phyloP scores from a whole-genome alignment of 2,888 invertebrate genomes.

The Perizoma flavofasciatum region DNA sequence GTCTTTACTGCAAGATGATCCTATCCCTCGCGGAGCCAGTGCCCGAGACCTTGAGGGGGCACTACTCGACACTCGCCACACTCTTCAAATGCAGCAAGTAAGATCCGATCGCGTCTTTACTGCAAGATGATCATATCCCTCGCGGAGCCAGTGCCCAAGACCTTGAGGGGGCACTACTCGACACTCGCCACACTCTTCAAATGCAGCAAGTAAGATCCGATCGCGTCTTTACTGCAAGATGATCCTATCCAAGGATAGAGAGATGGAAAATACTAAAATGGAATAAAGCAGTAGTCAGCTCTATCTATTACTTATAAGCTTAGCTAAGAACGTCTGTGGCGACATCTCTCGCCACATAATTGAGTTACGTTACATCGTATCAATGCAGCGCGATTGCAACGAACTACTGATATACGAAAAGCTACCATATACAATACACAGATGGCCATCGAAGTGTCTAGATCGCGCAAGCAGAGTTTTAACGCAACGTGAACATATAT shows the following conservation, averaged over 20 bases:
- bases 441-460: too few relatives aligned
- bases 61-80: slow-evolving; percentile 91
- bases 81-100: slow-evolving; percentile 89
- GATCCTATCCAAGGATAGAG: too few relatives aligned
- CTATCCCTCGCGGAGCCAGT: slow-evolving; percentile 89
- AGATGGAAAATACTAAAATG: too few relatives aligned
- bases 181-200: slow-evolving; percentile 91
- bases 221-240: slow-evolving; percentile 86
- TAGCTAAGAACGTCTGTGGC: too few relatives aligned
- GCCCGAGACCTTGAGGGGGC: slow-evolving; percentile 90
- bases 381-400: too few relatives aligned
- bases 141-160: slow-evolving; percentile 76
- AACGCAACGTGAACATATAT: too few relatives aligned
- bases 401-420: too few relatives aligned
- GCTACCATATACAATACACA: too few relatives aligned
- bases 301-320: slow-evolving; percentile 57
- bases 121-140: slow-evolving; percentile 72
- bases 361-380: too few relatives aligned
- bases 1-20: slow-evolving; percentile 93
- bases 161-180: slow-evolving; percentile 74
- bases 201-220: slow-evolving; percentile 88
- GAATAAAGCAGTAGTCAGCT: too few relatives aligned
- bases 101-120: slow-evolving; percentile 90
- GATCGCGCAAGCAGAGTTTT: too few relatives aligned
- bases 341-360: too few relatives aligned